These are phyloP conservation scores for Drosophila anomalata DNA, from an alignment of 2,888 invertebrate species.

Conservation along the genomic window DNA sequence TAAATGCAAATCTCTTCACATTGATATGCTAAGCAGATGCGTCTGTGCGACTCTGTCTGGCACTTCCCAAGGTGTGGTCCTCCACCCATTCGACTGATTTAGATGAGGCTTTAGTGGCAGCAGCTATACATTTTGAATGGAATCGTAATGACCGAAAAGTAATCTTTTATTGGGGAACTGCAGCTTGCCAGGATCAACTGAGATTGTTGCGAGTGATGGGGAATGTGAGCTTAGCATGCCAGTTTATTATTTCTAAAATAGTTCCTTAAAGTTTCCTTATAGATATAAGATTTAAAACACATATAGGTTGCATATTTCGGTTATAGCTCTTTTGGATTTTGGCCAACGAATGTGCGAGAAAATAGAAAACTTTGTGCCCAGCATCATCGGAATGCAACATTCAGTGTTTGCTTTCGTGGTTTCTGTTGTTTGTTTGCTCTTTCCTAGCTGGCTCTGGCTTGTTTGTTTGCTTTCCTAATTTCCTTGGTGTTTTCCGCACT, in stretches of 20 bases:
- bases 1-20: constrained; percentile 51
- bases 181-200: constrained; percentile 4
- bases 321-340: constrained; percentile 78
- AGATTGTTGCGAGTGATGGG: constrained; percentile 14
- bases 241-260: too few species aligned
- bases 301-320: constrained; percentile 45
- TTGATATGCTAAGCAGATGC: constrained; percentile 75
- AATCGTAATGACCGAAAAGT: constrained; percentile 27
- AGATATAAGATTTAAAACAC: constrained; percentile 53
- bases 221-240: not conserved
- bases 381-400: constrained; percentile 75
- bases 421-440: constrained; percentile 24
- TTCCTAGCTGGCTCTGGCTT: constrained; percentile 30
- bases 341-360: constrained; percentile 79
- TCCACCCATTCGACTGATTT: constrained; percentile 35
- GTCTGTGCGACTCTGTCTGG: constrained; percentile 60
- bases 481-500: constrained; percentile 45
- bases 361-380: constrained; percentile 75
- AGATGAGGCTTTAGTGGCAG: constrained; percentile 24
- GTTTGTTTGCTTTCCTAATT: constrained; percentile 52
- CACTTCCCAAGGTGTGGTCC: constrained; percentile 24
- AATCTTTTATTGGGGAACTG: constrained; percentile 22
- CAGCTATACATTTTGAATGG: constrained; percentile 30
- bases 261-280: constrained; percentile 2
- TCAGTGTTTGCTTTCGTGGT: constrained; percentile 51